Percentiles rank a stretch among this genome's conserved stretches.
Conservation (phyloP, 1,140 invertebrate species). For the Drosophila kanapiae region DNA sequence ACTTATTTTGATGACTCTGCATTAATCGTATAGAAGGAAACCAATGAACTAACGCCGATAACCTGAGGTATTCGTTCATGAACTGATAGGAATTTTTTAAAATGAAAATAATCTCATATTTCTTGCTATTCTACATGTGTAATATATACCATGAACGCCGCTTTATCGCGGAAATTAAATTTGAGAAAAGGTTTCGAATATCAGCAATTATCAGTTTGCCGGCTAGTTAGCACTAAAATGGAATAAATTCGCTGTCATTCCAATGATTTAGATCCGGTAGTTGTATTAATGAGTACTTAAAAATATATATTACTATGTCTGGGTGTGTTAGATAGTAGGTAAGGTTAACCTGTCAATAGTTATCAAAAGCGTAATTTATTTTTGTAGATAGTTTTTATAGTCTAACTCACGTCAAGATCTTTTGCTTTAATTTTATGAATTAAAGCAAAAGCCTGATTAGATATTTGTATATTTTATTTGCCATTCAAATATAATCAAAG, state of each 20-base stretch:
- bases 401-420: not conserved
- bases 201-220: conserved; percentile 12
- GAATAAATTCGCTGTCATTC: conserved; percentile 3
- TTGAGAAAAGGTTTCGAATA: conserved; percentile 10
- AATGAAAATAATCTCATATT: not conserved
- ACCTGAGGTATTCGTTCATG: conserved; percentile 19
- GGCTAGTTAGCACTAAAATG: not conserved
- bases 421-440: too few species aligned
- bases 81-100: conserved; percentile 38
- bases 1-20: conserved; percentile 33
- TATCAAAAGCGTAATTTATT: not conserved
- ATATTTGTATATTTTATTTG: not conserved
- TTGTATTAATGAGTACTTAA: not conserved
- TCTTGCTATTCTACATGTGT: not conserved
- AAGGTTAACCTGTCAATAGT: not conserved
- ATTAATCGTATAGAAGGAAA: conserved; percentile 1
- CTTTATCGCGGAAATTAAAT: not conserved
- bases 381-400: not conserved
- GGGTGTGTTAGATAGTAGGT: not conserved
- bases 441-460: not conserved
- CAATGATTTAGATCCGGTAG: conserved; percentile 17
- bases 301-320: not conserved
- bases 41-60: conserved; percentile 30
- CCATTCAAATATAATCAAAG: too few species aligned
- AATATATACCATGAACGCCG: not conserved